Conservation (phyloP, 2,113 vertebrate genomes). For the Erythrolamprus reginae region DNA sequence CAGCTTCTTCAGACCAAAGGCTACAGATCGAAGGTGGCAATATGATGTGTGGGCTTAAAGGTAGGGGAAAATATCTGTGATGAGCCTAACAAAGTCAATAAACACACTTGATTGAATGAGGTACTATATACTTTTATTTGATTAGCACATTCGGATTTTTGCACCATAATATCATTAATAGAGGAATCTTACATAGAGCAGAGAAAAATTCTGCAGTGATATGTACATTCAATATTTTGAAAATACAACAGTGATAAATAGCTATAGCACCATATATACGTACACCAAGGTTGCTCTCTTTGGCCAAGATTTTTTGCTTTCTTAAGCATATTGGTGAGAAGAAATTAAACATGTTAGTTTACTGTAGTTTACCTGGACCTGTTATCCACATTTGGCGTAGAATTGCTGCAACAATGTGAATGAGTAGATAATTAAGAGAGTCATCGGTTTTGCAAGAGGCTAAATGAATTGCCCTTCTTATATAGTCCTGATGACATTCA, state of each 20-base stretch:
- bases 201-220: not conserved
- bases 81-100: not conserved
- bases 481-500: not conserved
- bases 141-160: conserved; percentile 6
- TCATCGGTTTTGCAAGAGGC: not conserved
- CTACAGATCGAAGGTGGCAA: not conserved
- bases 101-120: conserved; percentile 3
- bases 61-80: not conserved
- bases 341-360: not conserved
- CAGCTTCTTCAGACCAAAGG: not conserved
- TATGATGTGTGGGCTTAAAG: not conserved
- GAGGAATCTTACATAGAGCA: conserved; percentile 2
- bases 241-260: not conserved
- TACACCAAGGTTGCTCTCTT: not conserved
- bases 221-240: not conserved
- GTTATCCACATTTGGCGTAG: not conserved
- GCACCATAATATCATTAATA: not conserved
- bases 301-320: not conserved
- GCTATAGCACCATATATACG: not conserved
- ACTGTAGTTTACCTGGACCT: not conserved
- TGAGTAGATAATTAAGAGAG: not conserved
- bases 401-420: not conserved
- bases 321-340: not conserved
- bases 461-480: not conserved
- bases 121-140: conserved; percentile 24